A percentile compares a stretch with the other conserved stretches of the same genome.
phyloP scores from a whole-genome alignment of 2,113 vertebrate species.

The Pitta sordida region DNA sequence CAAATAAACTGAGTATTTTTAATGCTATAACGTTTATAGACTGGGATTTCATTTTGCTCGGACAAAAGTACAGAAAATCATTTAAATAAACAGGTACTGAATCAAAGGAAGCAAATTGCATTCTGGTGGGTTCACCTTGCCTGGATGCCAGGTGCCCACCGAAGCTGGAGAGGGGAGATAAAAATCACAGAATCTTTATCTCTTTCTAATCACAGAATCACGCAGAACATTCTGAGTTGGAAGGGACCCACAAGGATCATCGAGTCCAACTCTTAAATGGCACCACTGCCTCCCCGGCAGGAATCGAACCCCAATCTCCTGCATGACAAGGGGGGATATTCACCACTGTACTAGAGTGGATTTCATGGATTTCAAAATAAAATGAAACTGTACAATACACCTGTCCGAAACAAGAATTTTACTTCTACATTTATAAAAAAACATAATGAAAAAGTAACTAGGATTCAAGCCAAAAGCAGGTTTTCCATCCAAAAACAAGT shows the following conservation, averaged over 20 bases:
- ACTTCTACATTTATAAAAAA: not conserved
- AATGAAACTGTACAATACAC: not conserved
- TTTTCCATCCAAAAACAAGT: rapidly evolving
- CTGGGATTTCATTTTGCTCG: not conserved
- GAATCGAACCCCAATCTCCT: too few species aligned
- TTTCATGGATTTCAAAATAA: too few species aligned
- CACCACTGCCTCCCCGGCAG: too few species aligned
- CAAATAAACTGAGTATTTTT: not conserved
- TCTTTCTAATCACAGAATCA: too few species aligned
- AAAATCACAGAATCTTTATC: too few species aligned
- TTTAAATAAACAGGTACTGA: not conserved
- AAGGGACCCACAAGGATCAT: too few species aligned
- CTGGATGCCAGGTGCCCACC: not conserved
- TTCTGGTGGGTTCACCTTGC: not conserved
- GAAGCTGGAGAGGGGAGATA: not conserved
- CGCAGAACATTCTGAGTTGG: too few species aligned
- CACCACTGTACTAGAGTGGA: too few species aligned
- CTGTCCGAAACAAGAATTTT: not conserved
- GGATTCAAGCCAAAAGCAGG: not conserved
- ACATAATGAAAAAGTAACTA: not conserved
- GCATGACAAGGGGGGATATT: too few species aligned
- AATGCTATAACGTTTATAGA: not conserved
- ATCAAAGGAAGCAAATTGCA: not conserved
- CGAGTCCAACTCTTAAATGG: too few species aligned
- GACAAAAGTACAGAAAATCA: not conserved